A percentile compares a stretch with the other conserved stretches of the same genome.
Evolutionary conservation across 2,113 vertebrate genomes (phyloP).

Genomic region (Enhydra lutris): DNA sequence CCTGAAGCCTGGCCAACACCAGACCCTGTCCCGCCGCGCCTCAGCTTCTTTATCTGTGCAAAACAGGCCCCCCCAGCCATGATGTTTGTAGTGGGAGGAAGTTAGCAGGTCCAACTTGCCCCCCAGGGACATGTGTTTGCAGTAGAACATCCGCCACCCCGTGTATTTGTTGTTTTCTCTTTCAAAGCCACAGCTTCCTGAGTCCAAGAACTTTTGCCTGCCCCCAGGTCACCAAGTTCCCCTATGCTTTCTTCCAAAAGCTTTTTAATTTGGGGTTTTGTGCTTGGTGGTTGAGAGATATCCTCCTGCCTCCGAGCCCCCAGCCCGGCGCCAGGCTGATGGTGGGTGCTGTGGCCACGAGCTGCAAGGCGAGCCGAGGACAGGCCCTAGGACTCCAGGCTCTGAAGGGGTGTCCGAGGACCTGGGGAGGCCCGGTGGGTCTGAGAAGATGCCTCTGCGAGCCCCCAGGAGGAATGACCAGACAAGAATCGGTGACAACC

Average conservation of each 20-base stretch:
- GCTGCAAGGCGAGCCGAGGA: rapidly evolving
- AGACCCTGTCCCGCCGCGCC: background rate
- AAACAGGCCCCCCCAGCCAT: background rate
- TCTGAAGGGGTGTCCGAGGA: background rate
- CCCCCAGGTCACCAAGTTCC: background rate
- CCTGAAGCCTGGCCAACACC: background rate
- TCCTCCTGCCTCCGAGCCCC: background rate
- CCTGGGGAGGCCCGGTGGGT: background rate
- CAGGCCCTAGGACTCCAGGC: background rate
- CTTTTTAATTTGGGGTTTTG: background rate
- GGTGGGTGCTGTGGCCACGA: background rate
- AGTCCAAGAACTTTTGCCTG: background rate
- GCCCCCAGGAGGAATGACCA: background rate
- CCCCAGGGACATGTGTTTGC: background rate
- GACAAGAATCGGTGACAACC: background rate
- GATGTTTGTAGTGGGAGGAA: background rate
- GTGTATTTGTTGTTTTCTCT: background rate
- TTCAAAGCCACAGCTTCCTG: background rate
- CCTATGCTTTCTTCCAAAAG: background rate
- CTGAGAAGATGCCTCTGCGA: background rate
- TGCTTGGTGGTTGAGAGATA: background rate
- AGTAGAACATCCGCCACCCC: background rate
- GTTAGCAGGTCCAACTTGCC: background rate
- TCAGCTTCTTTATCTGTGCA: background rate
- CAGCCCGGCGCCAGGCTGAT: background rate